Percentiles rank a stretch among this genome's conserved stretches.
Evolutionary conservation across 2,888 invertebrate genomes (phyloP).

Genomic region (Tethea ocularis): DNA sequence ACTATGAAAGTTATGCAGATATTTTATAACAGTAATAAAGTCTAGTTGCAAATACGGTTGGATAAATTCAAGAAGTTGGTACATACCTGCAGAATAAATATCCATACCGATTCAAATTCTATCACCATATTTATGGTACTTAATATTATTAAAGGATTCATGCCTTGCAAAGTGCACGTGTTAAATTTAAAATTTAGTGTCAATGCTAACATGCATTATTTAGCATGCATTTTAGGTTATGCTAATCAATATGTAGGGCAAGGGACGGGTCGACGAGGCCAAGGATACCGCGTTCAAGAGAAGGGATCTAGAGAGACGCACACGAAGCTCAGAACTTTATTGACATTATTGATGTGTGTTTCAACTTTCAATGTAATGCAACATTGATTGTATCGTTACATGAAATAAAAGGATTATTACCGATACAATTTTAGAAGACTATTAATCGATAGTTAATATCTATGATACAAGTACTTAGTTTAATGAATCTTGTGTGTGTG

Average conservation of each 20-base stretch:
- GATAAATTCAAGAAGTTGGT: neutral
- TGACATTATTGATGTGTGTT: neutral
- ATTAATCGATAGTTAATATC: no score
- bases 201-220: conserved; percentile 23
- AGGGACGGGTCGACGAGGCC: conserved; percentile 28
- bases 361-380: neutral
- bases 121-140: neutral
- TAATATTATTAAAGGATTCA: neutral
- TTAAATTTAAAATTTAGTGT: conserved; percentile 19
- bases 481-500: neutral
- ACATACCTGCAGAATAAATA: neutral
- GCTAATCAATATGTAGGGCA: conserved; percentile 25
- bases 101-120: neutral
- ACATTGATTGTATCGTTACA: no score
- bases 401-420: no score
- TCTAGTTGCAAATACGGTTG: neutral
- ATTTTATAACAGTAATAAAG: neutral
- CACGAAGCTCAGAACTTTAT: neutral
- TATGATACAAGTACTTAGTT: no score
- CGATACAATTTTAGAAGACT: no score
- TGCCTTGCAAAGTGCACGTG: neutral
- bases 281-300: conserved; percentile 27
- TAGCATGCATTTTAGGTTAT: conserved; percentile 22
- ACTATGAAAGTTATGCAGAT: neutral
- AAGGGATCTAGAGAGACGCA: conserved; percentile 19